Percentiles rank a stretch among this genome's conserved stretches.
phyloP scores from a whole-genome alignment of 2,797 vertebrate genomes.

The Gymnocypris eckloni region DNA sequence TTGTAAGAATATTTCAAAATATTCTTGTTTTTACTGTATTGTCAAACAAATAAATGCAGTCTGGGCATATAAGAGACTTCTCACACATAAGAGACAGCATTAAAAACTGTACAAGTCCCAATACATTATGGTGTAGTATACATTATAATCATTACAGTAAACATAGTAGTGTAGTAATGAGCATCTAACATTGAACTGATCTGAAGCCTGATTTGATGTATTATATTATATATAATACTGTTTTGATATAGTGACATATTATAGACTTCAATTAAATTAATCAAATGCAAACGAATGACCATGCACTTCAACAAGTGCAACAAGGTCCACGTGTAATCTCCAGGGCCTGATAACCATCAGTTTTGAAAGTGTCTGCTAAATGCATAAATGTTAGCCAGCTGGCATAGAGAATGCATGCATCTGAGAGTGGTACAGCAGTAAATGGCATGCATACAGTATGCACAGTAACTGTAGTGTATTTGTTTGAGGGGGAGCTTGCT shows the following conservation, averaged over 20 bases:
- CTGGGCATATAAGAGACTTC: not conserved
- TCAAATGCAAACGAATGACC: too few species aligned
- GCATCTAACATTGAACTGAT: not conserved
- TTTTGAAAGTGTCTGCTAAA: not conserved
- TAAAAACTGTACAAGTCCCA: not conserved
- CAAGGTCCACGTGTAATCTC: slow-evolving; percentile 34
- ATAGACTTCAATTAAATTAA: not conserved
- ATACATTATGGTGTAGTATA: not conserved
- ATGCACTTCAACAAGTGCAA: not conserved
- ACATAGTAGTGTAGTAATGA: not conserved
- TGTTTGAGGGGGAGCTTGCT: not conserved
- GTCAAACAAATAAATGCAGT: too few species aligned
- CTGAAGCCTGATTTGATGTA: too few species aligned
- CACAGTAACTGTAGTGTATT: slow-evolving; percentile 56
- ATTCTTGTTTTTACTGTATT: too few species aligned
- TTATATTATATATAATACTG: too few species aligned
- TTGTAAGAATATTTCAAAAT: too few species aligned
- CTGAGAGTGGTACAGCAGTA: slow-evolving; percentile 49
- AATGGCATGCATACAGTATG: slow-evolving; percentile 57
- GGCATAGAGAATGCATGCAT: slow-evolving; percentile 49
- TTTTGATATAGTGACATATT: not conserved
- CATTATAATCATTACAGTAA: too few species aligned
- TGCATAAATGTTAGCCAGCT: slow-evolving; percentile 15
- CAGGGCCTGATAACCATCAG: not conserved
- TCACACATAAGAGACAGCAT: not conserved